A percentile compares a stretch with the other conserved stretches of the same genome.
Conservation (phyloP, 2,797 vertebrate species). For the Propithecus deckenii region DNA sequence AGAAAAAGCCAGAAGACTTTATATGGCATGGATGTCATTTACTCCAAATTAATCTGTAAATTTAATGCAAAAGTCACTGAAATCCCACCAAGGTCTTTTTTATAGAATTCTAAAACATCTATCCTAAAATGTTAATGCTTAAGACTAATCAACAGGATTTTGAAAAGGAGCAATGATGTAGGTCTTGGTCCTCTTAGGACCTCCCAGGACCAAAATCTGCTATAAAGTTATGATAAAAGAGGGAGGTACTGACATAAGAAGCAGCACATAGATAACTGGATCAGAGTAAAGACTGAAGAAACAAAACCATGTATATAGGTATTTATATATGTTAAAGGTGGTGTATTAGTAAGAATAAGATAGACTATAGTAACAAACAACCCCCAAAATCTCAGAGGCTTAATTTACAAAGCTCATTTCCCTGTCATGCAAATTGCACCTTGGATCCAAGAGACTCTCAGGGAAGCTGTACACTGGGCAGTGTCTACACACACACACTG, state of each 20-base stretch:
- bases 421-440: background rate
- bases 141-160: background rate
- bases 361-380: background rate
- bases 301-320: background rate
- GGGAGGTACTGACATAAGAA: background rate
- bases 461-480: background rate
- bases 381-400: background rate
- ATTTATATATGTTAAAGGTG: background rate
- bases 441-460: background rate
- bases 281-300: background rate
- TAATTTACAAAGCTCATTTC: background rate
- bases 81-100: background rate
- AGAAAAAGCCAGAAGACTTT: background rate
- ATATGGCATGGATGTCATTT: background rate
- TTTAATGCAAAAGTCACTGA: background rate
- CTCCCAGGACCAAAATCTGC: background rate
- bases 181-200: background rate
- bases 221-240: background rate
- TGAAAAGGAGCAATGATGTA: background rate
- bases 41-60: background rate
- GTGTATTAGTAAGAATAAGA: background rate
- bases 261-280: background rate
- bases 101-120: background rate
- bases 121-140: background rate
- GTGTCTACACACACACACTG: background rate